A percentile compares a stretch with the other conserved stretches of the same genome.
Conservation (phyloP, 2,888 invertebrate species). For the Andrena minutula region DNA sequence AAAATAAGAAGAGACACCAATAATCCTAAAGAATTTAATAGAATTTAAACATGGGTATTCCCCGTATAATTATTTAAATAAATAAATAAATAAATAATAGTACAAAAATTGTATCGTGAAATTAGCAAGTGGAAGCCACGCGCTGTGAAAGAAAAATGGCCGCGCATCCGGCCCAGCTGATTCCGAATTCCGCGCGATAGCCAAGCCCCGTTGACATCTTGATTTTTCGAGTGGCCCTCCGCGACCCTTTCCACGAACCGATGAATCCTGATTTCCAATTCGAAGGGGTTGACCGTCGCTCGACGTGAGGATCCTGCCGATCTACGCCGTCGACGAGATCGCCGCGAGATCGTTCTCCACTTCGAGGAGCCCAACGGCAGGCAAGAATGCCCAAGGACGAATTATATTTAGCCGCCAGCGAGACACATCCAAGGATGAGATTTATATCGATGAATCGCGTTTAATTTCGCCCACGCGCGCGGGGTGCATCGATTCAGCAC, state of each 20-base stretch:
- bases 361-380: conserved; percentile 21
- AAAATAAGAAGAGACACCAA: not conserved
- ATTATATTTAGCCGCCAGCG: conserved; percentile 67
- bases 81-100: too few species aligned
- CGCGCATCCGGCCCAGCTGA: conserved; percentile 72
- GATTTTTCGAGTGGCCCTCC: conserved; percentile 74
- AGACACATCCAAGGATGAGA: conserved; percentile 58
- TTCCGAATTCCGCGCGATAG: conserved; percentile 74
- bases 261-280: conserved; percentile 76
- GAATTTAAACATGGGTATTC: too few species aligned
- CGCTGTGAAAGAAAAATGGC: conserved; percentile 12
- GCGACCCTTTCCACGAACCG: conserved; percentile 74
- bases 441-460: conserved; percentile 62
- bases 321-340: conserved; percentile 39
- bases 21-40: conserved; percentile 1
- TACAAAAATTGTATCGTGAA: conserved; percentile 27
- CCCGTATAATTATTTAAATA: too few species aligned
- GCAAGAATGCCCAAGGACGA: conserved; percentile 63
- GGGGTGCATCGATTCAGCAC: not conserved
- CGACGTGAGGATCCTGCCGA: conserved; percentile 73
- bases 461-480: conserved; percentile 36
- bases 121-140: not conserved
- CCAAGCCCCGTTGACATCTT: conserved; percentile 60
- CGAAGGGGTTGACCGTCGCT: conserved; percentile 62
- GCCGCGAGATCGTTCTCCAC: conserved; percentile 29